These are phyloP conservation scores for Hycleus phaleratus DNA, from an alignment of 1,140 invertebrate genomes.

Conservation along the genomic window DNA sequence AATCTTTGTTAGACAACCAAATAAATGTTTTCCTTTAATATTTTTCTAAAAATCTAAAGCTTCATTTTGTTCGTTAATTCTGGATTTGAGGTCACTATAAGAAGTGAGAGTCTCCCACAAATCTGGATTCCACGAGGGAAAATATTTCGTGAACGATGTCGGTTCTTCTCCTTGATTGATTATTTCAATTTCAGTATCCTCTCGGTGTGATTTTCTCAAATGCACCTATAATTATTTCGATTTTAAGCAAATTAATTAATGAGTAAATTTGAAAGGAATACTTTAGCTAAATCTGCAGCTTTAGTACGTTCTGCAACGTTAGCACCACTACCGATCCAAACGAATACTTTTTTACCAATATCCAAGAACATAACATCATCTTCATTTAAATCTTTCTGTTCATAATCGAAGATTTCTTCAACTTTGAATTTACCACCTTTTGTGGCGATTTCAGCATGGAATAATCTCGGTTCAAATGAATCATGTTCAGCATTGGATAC, in stretches of 20 bases:
- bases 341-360: constrained; percentile 62
- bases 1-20: too few species aligned
- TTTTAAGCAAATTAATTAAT: background rate
- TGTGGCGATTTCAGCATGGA: constrained; percentile 53
- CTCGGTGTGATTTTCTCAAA: constrained; percentile 48
- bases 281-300: constrained; percentile 21
- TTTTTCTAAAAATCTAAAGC: background rate
- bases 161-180: constrained; percentile 64
- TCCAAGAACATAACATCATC: constrained; percentile 70
- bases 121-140: constrained; percentile 58
- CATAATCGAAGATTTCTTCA: constrained; percentile 60
- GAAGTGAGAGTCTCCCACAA: constrained; percentile 44
- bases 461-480: constrained; percentile 49
- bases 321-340: constrained; percentile 69
- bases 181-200: constrained; percentile 53
- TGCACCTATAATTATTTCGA: constrained; percentile 48
- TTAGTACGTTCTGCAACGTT: constrained; percentile 54
- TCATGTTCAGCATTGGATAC: constrained; percentile 18
- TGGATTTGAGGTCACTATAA: constrained; percentile 15
- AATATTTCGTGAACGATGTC: constrained; percentile 57
- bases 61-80: constrained; percentile 13
- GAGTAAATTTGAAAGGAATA: background rate
- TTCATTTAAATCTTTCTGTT: constrained; percentile 62
- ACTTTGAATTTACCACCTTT: constrained; percentile 51
- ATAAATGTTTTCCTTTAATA: too few species aligned